A percentile compares a stretch with the other conserved stretches of the same genome.
phyloP scores from a whole-genome alignment of 2,797 vertebrate genomes.

The Galago senegalensis region DNA sequence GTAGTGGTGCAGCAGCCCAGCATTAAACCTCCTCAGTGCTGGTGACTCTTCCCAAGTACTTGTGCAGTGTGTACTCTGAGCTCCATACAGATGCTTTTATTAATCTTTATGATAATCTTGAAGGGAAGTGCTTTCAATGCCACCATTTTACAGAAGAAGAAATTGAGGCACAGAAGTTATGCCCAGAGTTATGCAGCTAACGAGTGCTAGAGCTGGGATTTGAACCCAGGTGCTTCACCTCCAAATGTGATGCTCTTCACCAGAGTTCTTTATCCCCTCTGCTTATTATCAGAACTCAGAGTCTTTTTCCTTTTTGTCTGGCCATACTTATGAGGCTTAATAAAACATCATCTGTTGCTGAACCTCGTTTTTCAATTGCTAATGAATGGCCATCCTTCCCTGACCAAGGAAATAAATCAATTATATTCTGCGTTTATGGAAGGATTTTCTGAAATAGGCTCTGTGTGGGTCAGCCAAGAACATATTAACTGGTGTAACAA shows the following conservation, averaged over 20 bases:
- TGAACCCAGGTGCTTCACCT: not conserved
- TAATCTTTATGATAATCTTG: not conserved
- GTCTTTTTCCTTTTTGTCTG: conserved; percentile 63
- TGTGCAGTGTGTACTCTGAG: not conserved
- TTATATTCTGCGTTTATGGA: conserved; percentile 67
- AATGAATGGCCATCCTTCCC: conserved; percentile 74
- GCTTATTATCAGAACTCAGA: conserved; percentile 57
- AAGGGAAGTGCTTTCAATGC: not conserved
- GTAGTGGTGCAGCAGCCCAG: not conserved
- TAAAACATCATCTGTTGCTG: conserved; percentile 63
- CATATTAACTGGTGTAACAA: conserved; percentile 74
- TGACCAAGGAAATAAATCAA: conserved; percentile 79
- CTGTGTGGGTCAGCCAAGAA: conserved; percentile 74
- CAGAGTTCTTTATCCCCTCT: not conserved
- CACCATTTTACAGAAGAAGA: conserved; percentile 25
- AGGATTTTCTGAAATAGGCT: conserved; percentile 81
- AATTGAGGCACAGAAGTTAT: not conserved
- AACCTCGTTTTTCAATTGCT: conserved; percentile 77
- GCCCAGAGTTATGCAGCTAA: not conserved
- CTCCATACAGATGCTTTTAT: not conserved
- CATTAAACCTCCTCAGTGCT: not conserved
- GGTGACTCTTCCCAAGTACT: not conserved
- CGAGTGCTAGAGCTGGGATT: not conserved
- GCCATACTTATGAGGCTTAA: conserved; percentile 71
- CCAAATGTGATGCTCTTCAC: not conserved